A percentile compares a stretch with the other conserved stretches of the same genome.
Conservation (phyloP, 2,113 vertebrate genomes). For the Tachysurus fulvidraco region DNA sequence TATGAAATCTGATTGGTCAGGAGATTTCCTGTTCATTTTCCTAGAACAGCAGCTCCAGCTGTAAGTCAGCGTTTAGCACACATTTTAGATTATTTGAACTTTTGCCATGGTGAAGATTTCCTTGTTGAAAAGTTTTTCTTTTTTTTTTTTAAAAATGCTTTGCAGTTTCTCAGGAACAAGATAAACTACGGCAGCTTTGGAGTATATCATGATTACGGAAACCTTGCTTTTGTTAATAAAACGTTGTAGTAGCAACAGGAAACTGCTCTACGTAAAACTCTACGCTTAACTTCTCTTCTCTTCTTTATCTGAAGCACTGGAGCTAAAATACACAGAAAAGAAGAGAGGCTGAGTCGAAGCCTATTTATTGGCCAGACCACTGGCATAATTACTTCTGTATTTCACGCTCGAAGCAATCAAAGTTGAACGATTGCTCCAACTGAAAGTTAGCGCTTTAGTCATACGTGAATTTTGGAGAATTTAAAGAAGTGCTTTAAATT, state of each 20-base stretch:
- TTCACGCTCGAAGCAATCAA: conserved; percentile 30
- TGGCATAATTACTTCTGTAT: conserved; percentile 35
- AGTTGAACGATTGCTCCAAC: background rate
- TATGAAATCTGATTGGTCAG: background rate
- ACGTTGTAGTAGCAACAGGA: background rate
- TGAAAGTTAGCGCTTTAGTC: conserved; percentile 1
- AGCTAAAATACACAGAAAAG: conserved; percentile 22
- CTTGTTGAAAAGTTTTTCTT: background rate
- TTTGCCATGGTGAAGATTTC: background rate
- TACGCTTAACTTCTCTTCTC: conserved; percentile 23
- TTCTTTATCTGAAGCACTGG: background rate
- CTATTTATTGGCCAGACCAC: conserved; percentile 22
- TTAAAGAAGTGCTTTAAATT: background rate
- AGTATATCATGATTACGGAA: too few relatives aligned
- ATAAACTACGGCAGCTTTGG: background rate
- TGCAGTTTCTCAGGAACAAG: background rate
- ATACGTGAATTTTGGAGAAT: conserved; percentile 7
- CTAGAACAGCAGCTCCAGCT: background rate
- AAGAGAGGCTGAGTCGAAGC: background rate
- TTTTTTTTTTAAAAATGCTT: background rate
- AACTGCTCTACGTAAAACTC: conserved; percentile 16
- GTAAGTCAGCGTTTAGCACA: background rate
- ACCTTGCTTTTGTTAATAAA: background rate
- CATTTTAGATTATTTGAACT: background rate
- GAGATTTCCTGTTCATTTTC: background rate